Percentiles rank a stretch among this genome's conserved stretches.
phyloP scores from a whole-genome alignment of 92 coral and sea anemone species.

The Muricea muricata region DNA sequence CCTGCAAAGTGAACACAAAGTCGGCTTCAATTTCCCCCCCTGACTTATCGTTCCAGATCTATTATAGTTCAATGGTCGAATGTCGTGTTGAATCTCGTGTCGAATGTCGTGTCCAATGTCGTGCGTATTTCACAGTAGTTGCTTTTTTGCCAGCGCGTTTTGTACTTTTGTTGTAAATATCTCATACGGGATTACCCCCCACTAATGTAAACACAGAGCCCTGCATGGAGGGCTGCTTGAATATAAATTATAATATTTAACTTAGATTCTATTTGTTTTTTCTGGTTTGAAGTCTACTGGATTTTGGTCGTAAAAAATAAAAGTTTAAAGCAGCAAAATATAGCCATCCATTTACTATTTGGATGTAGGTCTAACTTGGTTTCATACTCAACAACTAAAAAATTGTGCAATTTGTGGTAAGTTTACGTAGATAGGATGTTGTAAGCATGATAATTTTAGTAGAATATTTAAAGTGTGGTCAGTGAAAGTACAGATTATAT shows the following conservation, averaged over 20 bases:
- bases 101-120: too few species aligned
- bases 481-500: background rate
- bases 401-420: background rate
- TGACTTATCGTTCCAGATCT: too few species aligned
- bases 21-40: too few species aligned
- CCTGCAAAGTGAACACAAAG: too few species aligned
- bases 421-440: background rate
- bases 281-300: background rate
- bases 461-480: slow-evolving; percentile 7
- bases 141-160: background rate
- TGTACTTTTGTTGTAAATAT: background rate
- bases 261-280: background rate
- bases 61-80: too few species aligned
- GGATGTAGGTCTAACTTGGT: too few species aligned
- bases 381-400: background rate
- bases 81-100: too few species aligned
- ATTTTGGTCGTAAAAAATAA: background rate
- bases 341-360: background rate
- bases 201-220: background rate
- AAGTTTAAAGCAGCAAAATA: background rate
- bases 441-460: background rate
- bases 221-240: background rate
- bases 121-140: too few species aligned
- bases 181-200: background rate
- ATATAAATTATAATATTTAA: background rate